These are phyloP conservation scores for Alcis repandata DNA, from an alignment of 2,888 invertebrate species.

Conservation along the genomic window DNA sequence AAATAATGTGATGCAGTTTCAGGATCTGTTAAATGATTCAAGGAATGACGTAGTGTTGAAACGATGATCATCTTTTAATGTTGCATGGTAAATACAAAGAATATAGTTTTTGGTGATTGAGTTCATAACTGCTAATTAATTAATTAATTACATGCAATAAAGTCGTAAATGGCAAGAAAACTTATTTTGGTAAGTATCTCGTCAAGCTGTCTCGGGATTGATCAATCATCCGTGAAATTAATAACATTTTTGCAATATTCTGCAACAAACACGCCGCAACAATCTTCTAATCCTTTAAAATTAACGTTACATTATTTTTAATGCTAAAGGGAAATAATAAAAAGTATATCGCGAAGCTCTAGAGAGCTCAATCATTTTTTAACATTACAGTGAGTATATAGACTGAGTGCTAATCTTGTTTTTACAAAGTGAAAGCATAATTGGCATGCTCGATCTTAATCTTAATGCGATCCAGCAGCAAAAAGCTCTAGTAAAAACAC, in stretches of 20 bases:
- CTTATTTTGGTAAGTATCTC: slow-evolving; percentile 20
- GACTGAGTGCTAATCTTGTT: not conserved
- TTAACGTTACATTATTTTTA: not conserved
- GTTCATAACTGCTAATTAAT: slow-evolving; percentile 6
- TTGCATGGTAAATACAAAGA: not conserved
- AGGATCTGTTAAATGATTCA: slow-evolving; percentile 29
- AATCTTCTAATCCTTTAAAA: not conserved
- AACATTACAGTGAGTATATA: not conserved
- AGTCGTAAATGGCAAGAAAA: slow-evolving; percentile 8
- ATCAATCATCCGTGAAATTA: slow-evolving; percentile 24
- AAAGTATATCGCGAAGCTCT: not conserved
- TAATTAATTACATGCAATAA: slow-evolving; percentile 14
- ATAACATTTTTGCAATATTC: slow-evolving; percentile 19
- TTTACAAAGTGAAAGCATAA: not conserved
- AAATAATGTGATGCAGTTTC: slow-evolving; percentile 15
- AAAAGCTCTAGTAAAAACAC: slow-evolving; percentile 5
- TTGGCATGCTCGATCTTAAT: slow-evolving; percentile 1
- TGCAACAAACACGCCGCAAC: not conserved
- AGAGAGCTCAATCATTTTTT: not conserved
- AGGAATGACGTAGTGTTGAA: slow-evolving; percentile 23
- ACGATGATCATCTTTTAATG: slow-evolving; percentile 8
- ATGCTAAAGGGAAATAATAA: not conserved
- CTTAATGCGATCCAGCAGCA: not conserved
- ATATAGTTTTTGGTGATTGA: not conserved
- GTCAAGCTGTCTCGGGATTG: slow-evolving; percentile 23